phyloP scores from a whole-genome alignment of 2,888 invertebrate genomes.

The Ptilodon capucinus region DNA sequence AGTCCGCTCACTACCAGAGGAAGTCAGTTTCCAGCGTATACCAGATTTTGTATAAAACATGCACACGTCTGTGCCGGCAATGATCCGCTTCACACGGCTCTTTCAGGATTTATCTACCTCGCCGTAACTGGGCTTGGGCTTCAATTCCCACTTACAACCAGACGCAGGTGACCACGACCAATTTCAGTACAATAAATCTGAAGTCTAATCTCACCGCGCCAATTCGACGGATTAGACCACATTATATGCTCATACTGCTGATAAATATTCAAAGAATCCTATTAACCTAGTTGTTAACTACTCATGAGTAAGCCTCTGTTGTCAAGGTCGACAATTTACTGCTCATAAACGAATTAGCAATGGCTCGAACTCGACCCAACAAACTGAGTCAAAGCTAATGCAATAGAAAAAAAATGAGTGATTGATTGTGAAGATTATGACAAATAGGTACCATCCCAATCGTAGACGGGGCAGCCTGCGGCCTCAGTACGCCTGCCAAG shows the following conservation, averaged over 20 bases:
- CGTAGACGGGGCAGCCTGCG: no score
- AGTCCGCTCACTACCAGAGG: no score
- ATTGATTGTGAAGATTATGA: no score
- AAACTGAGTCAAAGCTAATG: no score
- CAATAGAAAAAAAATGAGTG: no score
- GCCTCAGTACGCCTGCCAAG: no score
- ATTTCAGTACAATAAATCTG: constrained; percentile 15
- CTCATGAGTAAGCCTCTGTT: neutral
- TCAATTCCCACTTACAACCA: constrained; percentile 20
- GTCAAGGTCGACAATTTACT: no score
- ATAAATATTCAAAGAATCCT: neutral
- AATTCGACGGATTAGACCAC: neutral
- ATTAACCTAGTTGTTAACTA: neutral
- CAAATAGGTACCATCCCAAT: no score
- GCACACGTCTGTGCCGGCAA: neutral
- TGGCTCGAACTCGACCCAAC: no score
- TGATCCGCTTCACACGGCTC: constrained; percentile 6
- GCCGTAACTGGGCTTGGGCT: constrained; percentile 10
- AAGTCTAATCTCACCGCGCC: neutral
- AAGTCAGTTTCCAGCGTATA: neutral
- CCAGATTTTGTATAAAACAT: neutral
- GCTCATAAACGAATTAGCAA: no score
- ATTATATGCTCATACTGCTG: neutral
- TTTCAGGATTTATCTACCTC: constrained; percentile 17
- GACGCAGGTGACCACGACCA: constrained; percentile 19